phyloP scores from a whole-genome alignment of 2,113 vertebrate genomes.

The Brachyhypopomus occidentalis region DNA sequence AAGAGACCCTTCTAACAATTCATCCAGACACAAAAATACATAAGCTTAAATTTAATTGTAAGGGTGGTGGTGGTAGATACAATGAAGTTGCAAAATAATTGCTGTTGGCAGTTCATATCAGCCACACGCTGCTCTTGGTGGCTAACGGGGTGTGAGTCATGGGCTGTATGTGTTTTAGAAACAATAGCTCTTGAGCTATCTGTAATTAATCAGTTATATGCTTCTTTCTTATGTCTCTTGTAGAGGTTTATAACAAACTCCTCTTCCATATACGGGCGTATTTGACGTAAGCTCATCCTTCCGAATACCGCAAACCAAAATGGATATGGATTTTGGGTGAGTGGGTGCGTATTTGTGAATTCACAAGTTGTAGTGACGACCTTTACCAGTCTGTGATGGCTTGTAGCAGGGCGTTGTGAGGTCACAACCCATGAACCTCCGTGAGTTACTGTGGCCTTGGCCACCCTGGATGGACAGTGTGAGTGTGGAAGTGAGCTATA shows the following conservation, averaged over 20 bases:
- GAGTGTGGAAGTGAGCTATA: slow-evolving; percentile 28
- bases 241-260: background rate
- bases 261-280: background rate
- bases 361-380: background rate
- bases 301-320: background rate
- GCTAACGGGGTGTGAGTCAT: background rate
- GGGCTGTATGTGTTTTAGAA: background rate
- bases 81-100: no score
- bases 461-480: background rate
- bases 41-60: no score
- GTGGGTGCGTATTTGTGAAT: background rate
- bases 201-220: background rate
- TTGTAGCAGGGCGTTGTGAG: background rate
- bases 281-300: background rate
- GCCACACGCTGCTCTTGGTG: background rate
- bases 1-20: no score
- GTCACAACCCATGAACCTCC: background rate
- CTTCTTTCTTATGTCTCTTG: background rate
- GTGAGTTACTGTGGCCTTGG: background rate
- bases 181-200: background rate
- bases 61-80: no score
- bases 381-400: background rate
- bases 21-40: no score
- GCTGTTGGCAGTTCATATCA: no score
- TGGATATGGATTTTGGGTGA: background rate